Evolutionary conservation across 2,888 invertebrate genomes (phyloP).

Genomic region (Hypomecis atomaria): DNA sequence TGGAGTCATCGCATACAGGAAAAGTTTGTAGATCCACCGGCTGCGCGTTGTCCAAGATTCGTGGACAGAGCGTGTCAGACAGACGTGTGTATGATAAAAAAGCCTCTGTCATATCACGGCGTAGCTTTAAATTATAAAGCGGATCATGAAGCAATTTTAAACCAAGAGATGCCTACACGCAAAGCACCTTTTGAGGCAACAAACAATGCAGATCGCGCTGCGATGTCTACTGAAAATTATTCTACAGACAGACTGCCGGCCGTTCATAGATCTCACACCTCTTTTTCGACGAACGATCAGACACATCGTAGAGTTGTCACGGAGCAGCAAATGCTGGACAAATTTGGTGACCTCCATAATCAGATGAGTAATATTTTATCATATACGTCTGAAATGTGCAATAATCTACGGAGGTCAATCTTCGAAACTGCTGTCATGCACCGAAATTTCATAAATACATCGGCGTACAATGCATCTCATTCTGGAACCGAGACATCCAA

Average conservation of each 20-base stretch:
- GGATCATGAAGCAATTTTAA: slow-evolving; percentile 1
- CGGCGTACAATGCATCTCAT: neutral
- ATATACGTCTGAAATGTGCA: slow-evolving; percentile 21
- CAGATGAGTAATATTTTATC: slow-evolving; percentile 20
- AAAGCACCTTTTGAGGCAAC: neutral
- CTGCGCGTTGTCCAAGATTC: too few relatives aligned
- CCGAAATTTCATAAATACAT: neutral
- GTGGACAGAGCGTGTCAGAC: too few relatives aligned
- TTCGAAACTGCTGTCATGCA: slow-evolving; percentile 8
- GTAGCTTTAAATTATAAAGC: neutral
- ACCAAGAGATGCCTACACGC: neutral
- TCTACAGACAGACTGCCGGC: slow-evolving; percentile 1
- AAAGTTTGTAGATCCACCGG: too few relatives aligned
- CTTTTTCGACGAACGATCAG: slow-evolving; percentile 2
- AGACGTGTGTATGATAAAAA: too few relatives aligned
- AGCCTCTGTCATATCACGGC: too few relatives aligned
- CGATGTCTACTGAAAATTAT: neutral
- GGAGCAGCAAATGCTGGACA: slow-evolving; percentile 31
- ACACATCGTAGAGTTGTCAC: slow-evolving; percentile 8
- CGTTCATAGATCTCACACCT: slow-evolving; percentile 3
- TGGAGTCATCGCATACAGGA: too few relatives aligned
- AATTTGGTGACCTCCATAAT: slow-evolving; percentile 16
- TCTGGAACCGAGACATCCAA: neutral
- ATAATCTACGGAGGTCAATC: slow-evolving; percentile 18
- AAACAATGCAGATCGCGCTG: neutral